Conservation (phyloP, 2,888 invertebrate genomes). For the Escarpia spicata region DNA sequence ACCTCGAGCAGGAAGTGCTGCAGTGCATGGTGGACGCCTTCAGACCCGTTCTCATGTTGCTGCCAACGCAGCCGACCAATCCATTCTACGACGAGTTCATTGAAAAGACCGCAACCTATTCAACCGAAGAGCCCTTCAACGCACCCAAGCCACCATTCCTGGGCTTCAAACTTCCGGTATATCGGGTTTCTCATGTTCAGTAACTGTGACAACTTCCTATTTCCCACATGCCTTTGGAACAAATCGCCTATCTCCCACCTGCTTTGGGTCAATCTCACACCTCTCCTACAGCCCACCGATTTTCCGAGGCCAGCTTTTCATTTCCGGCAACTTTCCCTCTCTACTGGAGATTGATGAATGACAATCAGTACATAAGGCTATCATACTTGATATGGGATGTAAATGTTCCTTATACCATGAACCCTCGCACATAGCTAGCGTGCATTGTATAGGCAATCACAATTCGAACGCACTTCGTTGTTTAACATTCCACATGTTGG, state of each 20-base stretch:
- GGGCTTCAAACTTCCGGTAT: slow-evolving; percentile 26
- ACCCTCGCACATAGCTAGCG: no score
- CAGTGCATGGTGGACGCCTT: slow-evolving; percentile 21
- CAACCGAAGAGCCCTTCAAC: slow-evolving; percentile 81
- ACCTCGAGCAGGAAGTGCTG: not conserved
- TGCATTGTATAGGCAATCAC: not conserved
- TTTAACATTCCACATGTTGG: not conserved
- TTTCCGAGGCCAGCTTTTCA: no score
- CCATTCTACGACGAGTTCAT: slow-evolving; percentile 78
- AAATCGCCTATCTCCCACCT: no score
- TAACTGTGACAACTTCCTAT: no score
- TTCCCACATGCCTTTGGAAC: no score
- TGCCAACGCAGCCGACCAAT: slow-evolving; percentile 76
- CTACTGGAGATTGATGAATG: no score
- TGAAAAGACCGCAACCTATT: slow-evolving; percentile 81
- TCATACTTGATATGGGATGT: no score
- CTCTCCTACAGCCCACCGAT: no score
- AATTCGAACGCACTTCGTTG: not conserved
- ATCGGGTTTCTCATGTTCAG: not conserved
- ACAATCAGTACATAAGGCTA: no score
- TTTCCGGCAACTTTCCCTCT: no score
- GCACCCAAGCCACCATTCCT: slow-evolving; percentile 72
- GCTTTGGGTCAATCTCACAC: no score
- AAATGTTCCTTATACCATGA: no score
- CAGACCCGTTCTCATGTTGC: slow-evolving; percentile 34